Percentiles rank a stretch among this genome's conserved stretches.
These are phyloP conservation scores for Drosophila busckii DNA, from an alignment of 1,140 invertebrate genomes.

Conservation along the genomic window DNA sequence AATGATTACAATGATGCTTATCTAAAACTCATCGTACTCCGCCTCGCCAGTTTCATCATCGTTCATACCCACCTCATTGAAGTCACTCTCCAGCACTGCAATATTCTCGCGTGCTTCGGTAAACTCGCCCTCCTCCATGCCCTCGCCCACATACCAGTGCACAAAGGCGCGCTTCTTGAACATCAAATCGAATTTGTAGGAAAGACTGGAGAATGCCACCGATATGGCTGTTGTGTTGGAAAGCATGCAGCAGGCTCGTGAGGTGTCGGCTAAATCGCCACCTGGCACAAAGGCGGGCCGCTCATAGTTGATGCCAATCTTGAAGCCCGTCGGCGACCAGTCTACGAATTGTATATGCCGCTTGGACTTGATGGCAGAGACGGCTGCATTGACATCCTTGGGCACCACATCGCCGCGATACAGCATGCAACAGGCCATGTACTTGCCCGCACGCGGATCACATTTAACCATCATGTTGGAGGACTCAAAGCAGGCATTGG, in stretches of 20 bases:
- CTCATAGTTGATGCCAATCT: slow-evolving; percentile 86
- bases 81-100: slow-evolving; percentile 85
- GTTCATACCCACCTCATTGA: slow-evolving; percentile 79
- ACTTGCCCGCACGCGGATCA: slow-evolving; percentile 84
- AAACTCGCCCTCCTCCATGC: slow-evolving; percentile 89
- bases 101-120: slow-evolving; percentile 86
- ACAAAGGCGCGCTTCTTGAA: slow-evolving; percentile 89
- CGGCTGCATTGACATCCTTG: slow-evolving; percentile 90
- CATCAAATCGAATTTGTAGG: slow-evolving; percentile 91
- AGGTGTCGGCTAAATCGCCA: slow-evolving; percentile 85
- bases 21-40: slow-evolving; percentile 53
- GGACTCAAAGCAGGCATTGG: slow-evolving; percentile 89
- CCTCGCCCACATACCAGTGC: slow-evolving; percentile 87
- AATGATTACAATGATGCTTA: neutral
- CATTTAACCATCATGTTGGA: slow-evolving; percentile 90
- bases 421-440: slow-evolving; percentile 89
- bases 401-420: slow-evolving; percentile 88
- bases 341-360: slow-evolving; percentile 84
- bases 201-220: slow-evolving; percentile 86
- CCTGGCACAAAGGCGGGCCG: slow-evolving; percentile 84
- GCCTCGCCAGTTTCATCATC: slow-evolving; percentile 53
- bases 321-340: slow-evolving; percentile 86
- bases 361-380: slow-evolving; percentile 90
- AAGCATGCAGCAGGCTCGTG: slow-evolving; percentile 87
- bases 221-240: slow-evolving; percentile 89